Base-by-base conservation (phyloP, 2,113 vertebrate species). In the Protobothrops mucrosquamatus region DNA sequence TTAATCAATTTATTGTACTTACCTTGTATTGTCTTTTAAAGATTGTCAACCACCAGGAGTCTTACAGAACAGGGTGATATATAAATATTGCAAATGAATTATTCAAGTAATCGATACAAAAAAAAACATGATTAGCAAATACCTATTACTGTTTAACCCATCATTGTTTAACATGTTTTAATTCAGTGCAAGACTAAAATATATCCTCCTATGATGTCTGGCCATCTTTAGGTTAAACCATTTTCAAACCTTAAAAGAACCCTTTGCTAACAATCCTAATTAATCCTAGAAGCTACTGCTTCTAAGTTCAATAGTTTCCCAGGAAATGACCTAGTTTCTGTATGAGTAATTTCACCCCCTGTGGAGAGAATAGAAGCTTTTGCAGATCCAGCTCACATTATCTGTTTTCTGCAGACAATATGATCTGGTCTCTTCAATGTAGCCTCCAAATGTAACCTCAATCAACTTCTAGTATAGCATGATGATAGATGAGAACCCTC, bases 261-360 rank as follows among this genome's bases (percentile, higher is more conserved):
- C 11, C 23, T 56, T 22, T 54, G 26, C 69, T 91, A 91, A 91
- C 2, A 56, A 23, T 56, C 11, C 69, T 26, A 85, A 55, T 23
- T 85, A 85, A 26, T 91, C 6, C 6, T 43, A 26, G 34, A 69
- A 54, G 29, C 8, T 39, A 55, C 20, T 22, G 26, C 2, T 34
- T 89, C 43, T 64, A 24, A 26, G 4, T 69, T 61, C 88, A 34
- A 8, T 74, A 20, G 3, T 8, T 81, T 91, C 11, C 22, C n/a
- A 55, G 51, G 90, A 91, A 81, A 54, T 91, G 51, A 26, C n/a
- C 51, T 48, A 85, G 90, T 91, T 91, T 55, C 51, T 91, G 48
- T 85, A 55, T 20, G 2, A 69, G 23, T 59, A 89, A 61, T 89
- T 89, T 48, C 88, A 89, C 51, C 34, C 0, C 64, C 69, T 26